Percentiles rank a stretch among this genome's conserved stretches.
Evolutionary conservation across 2,113 vertebrate genomes (phyloP).

Genomic region (Microtus pennsylvanicus): DNA sequence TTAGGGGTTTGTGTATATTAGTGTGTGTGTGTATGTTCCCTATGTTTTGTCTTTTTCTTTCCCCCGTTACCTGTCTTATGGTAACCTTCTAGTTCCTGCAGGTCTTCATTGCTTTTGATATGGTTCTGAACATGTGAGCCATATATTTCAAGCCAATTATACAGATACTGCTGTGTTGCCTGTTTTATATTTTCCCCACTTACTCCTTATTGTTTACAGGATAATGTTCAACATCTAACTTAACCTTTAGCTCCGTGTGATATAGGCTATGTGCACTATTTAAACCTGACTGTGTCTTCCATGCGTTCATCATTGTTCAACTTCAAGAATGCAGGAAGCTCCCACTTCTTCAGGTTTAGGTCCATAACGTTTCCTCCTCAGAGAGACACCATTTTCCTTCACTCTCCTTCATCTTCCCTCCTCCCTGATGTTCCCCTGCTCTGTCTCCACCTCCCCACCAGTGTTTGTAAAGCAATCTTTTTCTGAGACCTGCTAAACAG

Average conservation of each 20-base stretch:
- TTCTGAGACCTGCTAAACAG: background rate
- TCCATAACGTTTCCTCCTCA: background rate
- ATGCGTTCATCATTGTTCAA: background rate
- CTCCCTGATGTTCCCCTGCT: background rate
- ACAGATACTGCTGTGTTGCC: background rate
- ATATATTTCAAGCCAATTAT: background rate
- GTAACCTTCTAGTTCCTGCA: background rate
- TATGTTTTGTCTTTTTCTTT: background rate
- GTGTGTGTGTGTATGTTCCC: background rate
- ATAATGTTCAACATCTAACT: background rate
- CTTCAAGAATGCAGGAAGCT: background rate
- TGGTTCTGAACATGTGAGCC: background rate
- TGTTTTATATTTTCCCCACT: background rate
- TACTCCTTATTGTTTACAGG: background rate
- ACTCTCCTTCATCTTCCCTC: rapidly evolving
- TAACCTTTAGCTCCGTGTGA: background rate
- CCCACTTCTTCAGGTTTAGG: background rate
- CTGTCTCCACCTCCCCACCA: background rate
- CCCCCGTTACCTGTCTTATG: too few relatives aligned
- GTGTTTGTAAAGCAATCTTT: background rate
- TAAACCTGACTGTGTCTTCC: background rate
- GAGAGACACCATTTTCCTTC: background rate
- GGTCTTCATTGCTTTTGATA: background rate
- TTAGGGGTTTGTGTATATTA: background rate
- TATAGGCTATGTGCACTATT: too few relatives aligned